These are phyloP conservation scores for Cyrtonyx montezumae DNA, from an alignment of 2,113 vertebrate genomes.

Conservation along the genomic window DNA sequence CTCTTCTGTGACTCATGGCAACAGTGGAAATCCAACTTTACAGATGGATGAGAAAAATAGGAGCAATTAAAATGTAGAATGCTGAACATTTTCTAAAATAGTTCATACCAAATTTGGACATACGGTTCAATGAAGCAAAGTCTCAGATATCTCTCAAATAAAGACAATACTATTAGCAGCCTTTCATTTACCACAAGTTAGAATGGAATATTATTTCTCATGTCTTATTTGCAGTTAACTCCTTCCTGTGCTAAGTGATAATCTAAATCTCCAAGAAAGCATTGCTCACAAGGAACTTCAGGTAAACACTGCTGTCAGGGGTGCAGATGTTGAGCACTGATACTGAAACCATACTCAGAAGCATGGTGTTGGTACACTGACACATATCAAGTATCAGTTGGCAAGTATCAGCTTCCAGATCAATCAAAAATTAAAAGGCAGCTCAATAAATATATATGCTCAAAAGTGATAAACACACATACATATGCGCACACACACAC, in stretches of 20 bases:
- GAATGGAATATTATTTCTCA: not conserved
- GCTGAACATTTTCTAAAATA: constrained; percentile 51
- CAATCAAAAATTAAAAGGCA: not conserved
- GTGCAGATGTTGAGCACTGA: not conserved
- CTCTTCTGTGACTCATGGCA: constrained; percentile 39
- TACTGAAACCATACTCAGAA: not conserved
- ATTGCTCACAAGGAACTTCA: not conserved
- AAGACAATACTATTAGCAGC: constrained; percentile 31
- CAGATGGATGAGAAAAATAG: constrained; percentile 52
- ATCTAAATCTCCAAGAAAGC: not conserved
- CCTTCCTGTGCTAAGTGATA: not conserved
- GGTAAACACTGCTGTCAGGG: not conserved
- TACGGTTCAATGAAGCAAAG: constrained; percentile 14
- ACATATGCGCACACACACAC: not conserved
- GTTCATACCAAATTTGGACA: constrained; percentile 28
- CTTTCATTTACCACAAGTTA: not conserved
- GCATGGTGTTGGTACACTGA: not conserved
- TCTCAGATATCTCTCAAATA: constrained; percentile 24
- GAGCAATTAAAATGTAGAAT: constrained; percentile 50
- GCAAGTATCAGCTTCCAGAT: not conserved
- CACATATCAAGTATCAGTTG: not conserved
- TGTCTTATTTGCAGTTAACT: not conserved
- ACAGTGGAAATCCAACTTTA: constrained; percentile 45
- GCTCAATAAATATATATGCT: not conserved
- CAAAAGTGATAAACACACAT: not conserved